phyloP scores from a whole-genome alignment of 2,888 invertebrate genomes.

The Odontomyia ornata region DNA sequence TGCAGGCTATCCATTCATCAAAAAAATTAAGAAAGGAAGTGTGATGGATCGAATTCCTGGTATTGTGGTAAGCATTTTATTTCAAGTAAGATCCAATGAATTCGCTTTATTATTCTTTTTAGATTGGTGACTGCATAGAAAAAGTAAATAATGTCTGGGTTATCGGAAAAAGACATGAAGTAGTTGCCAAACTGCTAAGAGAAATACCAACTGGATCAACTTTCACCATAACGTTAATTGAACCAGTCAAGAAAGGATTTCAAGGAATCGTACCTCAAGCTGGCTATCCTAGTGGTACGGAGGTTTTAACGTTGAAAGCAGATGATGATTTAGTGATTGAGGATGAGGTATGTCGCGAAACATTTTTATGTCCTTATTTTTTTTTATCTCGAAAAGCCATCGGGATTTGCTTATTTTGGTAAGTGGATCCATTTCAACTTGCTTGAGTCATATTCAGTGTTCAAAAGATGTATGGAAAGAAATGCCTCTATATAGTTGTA shows the following conservation, averaged over 20 bases:
- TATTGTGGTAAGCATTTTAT: conserved; percentile 79
- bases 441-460: no score
- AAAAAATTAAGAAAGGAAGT: conserved; percentile 93
- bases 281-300: conserved; percentile 84
- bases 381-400: no score
- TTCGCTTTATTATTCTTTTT: no score
- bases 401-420: no score
- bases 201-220: conserved; percentile 88
- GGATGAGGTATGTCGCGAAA: conserved; percentile 74
- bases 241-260: conserved; percentile 93
- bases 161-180: conserved; percentile 93
- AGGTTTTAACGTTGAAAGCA: conserved; percentile 92
- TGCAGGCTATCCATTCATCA: conserved; percentile 96
- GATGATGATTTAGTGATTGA: conserved; percentile 91
- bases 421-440: no score
- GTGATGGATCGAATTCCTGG: conserved; percentile 85
- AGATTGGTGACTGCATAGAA: conserved; percentile 97
- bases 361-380: no score
- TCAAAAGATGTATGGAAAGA: no score
- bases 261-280: conserved; percentile 85
- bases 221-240: conserved; percentile 88
- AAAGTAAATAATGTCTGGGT: conserved; percentile 84
- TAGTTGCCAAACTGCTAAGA: conserved; percentile 94
- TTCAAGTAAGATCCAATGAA: no score
- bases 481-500: no score